These are phyloP conservation scores for Nomada fabriciana DNA, from an alignment of 2,888 invertebrate genomes.

Conservation along the genomic window DNA sequence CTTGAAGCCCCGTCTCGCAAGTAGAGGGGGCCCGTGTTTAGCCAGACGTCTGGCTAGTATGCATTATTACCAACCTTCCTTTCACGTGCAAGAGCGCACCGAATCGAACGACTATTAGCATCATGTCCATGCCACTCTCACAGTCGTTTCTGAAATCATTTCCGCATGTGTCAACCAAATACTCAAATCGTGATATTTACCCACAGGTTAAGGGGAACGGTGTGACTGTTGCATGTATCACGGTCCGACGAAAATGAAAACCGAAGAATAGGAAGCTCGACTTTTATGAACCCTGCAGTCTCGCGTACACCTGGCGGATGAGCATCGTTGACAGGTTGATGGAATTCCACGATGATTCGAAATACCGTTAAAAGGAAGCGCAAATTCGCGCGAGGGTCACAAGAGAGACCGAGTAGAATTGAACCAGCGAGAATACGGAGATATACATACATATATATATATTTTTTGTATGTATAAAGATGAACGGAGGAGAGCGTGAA, in stretches of 20 bases:
- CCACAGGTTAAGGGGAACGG: no score
- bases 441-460: no score
- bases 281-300: slow-evolving; percentile 12
- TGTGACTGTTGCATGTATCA: neutral
- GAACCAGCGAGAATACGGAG: slow-evolving; percentile 18
- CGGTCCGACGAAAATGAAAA: slow-evolving; percentile 6
- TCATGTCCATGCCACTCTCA: slow-evolving; percentile 3
- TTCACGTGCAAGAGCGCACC: slow-evolving; percentile 21
- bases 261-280: slow-evolving; percentile 26
- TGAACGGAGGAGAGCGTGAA: slow-evolving; percentile 1
- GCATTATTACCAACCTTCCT: slow-evolving; percentile 42
- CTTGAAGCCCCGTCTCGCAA: slow-evolving; percentile 11
- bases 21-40: slow-evolving; percentile 45
- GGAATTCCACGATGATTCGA: slow-evolving; percentile 57
- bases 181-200: neutral
- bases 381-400: slow-evolving; percentile 29
- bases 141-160: slow-evolving; percentile 15
- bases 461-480: no score
- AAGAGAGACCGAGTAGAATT: slow-evolving; percentile 22
- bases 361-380: slow-evolving; percentile 54
- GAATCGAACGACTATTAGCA: slow-evolving; percentile 32
- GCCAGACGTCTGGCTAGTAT: slow-evolving; percentile 51
- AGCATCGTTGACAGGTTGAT: slow-evolving; percentile 53
- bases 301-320: slow-evolving; percentile 22
- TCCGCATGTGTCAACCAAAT: slow-evolving; percentile 7